A percentile compares a stretch with the other conserved stretches of the same genome.
Conservation (phyloP, 2,113 vertebrate genomes). For the Sakesphorus luctuosus region DNA sequence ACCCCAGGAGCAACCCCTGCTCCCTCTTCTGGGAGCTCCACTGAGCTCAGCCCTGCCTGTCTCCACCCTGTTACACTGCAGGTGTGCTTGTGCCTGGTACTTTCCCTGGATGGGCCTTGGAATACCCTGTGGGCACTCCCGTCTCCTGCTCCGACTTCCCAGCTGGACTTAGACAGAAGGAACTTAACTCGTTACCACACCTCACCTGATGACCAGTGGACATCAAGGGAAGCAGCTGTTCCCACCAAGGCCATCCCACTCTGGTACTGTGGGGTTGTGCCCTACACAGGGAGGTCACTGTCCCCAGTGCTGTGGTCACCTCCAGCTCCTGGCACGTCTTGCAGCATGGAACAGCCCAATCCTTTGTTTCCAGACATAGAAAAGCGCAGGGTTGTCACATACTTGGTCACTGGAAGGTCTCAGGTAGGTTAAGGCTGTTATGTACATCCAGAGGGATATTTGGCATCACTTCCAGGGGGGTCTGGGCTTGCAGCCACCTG, state of each 20-base stretch:
- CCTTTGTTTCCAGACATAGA: accelerated
- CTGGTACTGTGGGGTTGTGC: accelerated
- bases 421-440: neutral
- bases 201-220: neutral
- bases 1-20: neutral
- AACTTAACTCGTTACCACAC: accelerated
- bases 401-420: neutral
- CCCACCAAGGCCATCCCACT: accelerated
- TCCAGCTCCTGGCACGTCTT: neutral
- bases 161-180: neutral
- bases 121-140: accelerated
- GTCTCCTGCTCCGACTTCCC: neutral
- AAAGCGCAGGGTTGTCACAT: accelerated
- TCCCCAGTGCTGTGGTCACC: neutral
- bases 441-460: neutral
- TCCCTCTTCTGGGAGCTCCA: neutral
- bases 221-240: neutral
- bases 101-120: neutral
- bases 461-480: conserved; percentile 75
- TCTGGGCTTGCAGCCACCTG: neutral
- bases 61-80: accelerated
- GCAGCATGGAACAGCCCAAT: accelerated
- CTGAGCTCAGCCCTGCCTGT: neutral
- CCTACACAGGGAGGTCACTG: neutral
- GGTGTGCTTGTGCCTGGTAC: neutral